Evolutionary conservation across 2,888 invertebrate genomes (phyloP), one percentile per base, ranked within the genome.

Genomic region (Sipha maydis): DNA sequence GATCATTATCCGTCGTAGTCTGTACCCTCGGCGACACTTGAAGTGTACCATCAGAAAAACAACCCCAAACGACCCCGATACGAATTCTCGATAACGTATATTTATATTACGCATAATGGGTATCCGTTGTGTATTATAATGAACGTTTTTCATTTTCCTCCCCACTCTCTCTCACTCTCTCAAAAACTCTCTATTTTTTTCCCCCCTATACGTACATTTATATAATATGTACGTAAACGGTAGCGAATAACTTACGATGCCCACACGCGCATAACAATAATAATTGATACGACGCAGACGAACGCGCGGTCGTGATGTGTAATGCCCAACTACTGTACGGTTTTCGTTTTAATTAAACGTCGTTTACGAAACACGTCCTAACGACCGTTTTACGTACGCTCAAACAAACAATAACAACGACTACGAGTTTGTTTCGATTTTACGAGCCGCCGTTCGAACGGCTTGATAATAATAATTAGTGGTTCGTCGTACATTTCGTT

Each of bases 21-120:
- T 79, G 21, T 17, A 56, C 56, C 56, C 21, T 31, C 54, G 14
- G 25, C 25, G 25, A 25, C 79, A 56, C 31, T 79, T 34, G 79
- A 79, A 79, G 56, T 56, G 56, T 56, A 79, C 54, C 78, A 28
- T 56, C 56, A 61, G 56, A 79, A 79, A 56, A 79, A 56, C 56
- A 79, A 56, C 79, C 34, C 56, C 79, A 56, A 56, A 34, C 78
- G 56, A 56, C 54, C 34, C 56, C 34, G 79, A 56, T 61, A 61
- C 56, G 34, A 25, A 79, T 56, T 34, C 5, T 56, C 17, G 56
- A 79, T 79, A 79, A 56, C 78, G 34, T 34, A 34, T 79, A 56
- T 79, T 79, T 61, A 56, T 34, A 28, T 31, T 71, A 28, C 14
- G 14, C 71, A 71, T 17, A 28, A 71, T 71, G 31, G 71, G 31